Percentiles rank a stretch among this genome's conserved stretches.
Conservation (phyloP, 2,797 vertebrate genomes). For the Mus caroli region DNA sequence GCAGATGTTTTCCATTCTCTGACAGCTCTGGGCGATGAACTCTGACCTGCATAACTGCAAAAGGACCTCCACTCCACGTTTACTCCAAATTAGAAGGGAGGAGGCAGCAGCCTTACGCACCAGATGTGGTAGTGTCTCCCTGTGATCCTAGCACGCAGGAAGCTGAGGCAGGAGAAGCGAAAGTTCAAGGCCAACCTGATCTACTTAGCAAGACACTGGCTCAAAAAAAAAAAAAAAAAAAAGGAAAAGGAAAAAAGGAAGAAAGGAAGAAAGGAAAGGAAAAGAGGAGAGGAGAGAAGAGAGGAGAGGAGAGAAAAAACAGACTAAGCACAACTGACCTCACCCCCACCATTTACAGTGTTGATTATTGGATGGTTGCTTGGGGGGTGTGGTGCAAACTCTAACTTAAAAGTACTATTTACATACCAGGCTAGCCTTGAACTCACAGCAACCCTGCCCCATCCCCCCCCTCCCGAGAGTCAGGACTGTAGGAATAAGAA, state of each 20-base stretch:
- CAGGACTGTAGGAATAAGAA: neutral
- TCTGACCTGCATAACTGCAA: conserved; percentile 45
- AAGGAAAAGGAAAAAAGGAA: accelerated
- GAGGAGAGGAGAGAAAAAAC: no score
- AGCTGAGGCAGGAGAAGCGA: neutral
- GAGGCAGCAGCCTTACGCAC: neutral
- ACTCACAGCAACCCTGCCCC: neutral
- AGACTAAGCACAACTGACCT: neutral
- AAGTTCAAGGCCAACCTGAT: neutral
- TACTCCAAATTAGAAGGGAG: conserved; percentile 31
- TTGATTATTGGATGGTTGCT: neutral
- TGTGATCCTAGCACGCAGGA: neutral
- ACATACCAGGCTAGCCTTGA: neutral
- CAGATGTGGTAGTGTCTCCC: no score
- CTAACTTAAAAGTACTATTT: neutral
- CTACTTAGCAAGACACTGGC: neutral
- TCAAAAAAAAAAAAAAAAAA: neutral
- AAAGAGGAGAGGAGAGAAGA: accelerated
- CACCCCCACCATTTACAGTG: neutral
- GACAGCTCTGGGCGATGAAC: conserved; percentile 51
- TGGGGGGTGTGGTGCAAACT: neutral
- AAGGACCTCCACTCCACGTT: conserved; percentile 32
- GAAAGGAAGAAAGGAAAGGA: accelerated
- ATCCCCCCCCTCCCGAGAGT: neutral
- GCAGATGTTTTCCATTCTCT: conserved; percentile 70